Evolutionary conservation across 2,113 vertebrate species (phyloP).

Genomic region (Ictidomys tridecemlineatus): DNA sequence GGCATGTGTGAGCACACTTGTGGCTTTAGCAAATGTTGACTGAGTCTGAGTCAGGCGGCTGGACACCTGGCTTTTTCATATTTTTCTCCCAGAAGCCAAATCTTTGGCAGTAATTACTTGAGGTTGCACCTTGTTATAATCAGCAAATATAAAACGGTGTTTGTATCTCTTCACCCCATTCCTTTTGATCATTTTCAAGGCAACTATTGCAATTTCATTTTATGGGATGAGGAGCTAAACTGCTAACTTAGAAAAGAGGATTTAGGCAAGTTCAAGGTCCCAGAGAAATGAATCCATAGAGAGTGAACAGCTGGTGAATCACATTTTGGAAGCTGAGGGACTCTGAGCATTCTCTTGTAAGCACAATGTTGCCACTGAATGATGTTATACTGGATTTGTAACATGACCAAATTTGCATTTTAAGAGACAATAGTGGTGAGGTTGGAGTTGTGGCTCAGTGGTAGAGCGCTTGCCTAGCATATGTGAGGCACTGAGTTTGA

Average conservation of each 20-base stretch:
- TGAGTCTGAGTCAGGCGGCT: no score
- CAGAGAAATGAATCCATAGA: not conserved
- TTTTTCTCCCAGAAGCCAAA: not conserved
- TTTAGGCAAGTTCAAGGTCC: not conserved
- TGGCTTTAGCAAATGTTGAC: not conserved
- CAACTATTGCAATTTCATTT: not conserved
- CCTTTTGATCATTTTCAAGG: not conserved
- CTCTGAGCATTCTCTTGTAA: not conserved
- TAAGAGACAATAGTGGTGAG: not conserved
- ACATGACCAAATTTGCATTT: not conserved
- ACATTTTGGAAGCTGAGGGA: not conserved
- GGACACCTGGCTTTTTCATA: not conserved
- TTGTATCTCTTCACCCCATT: not conserved
- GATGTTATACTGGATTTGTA: not conserved
- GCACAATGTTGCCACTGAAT: not conserved
- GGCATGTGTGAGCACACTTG: not conserved
- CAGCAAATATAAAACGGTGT: not conserved
- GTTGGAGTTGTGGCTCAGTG: no score
- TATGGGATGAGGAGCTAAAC: not conserved
- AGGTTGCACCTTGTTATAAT: not conserved
- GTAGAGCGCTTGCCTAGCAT: no score
- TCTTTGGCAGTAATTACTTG: not conserved
- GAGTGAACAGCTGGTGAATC: not conserved
- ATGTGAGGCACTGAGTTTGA: no score
- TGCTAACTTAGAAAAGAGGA: not conserved